Evolutionary conservation across 2,888 invertebrate species (phyloP), one percentile per base, ranked within the genome.

Genomic region (Ectobius pallidus): DNA sequence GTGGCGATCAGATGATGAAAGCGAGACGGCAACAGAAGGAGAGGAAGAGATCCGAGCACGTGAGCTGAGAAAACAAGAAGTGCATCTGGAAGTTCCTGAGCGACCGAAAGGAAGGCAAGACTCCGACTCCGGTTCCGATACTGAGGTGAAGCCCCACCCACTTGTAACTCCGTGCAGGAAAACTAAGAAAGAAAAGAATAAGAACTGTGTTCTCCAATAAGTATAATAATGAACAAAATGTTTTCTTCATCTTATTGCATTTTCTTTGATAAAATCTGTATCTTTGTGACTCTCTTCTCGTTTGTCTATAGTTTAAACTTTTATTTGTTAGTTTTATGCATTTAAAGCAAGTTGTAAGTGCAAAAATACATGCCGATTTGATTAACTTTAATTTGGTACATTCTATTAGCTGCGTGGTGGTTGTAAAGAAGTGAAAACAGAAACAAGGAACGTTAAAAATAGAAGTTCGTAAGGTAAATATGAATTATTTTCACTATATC

Each of bases 1-100:
- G n/a, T 30, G 14, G 30, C 32, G 80, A 81, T 81, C 84, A 86
- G 91, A 89, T 80, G 89, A 88, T 76, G 88, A 88, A 75, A 87
- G 87, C 75, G 90, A 90, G 72, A 91, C 91, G n/a, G 90, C 90
- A 46, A 91, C 91, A 0, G 91, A 91, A 81, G 90, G 90, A 11
- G 91, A 91, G 82, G 88, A 88, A 69, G 91, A 91, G 77, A 87
- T 89, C 30, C 87, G 88, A 73, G 91, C 90, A 11, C 85, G 90
- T 30, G 91, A 90, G 79, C 81, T 89, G 76, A 85, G 91, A 42
- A 88, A 89, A 77, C 88, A 89, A 80, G 91, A 91, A 84, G 90
- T 91, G 34, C 87, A 88, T 78, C 84, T 90, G 70, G 86, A 88
- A 79, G 88, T 90, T 69, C 87, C 89, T 62, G 84, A 85, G n/a